Conservation (phyloP, 2,888 invertebrate genomes). For the Acholoe squamosa region DNA sequence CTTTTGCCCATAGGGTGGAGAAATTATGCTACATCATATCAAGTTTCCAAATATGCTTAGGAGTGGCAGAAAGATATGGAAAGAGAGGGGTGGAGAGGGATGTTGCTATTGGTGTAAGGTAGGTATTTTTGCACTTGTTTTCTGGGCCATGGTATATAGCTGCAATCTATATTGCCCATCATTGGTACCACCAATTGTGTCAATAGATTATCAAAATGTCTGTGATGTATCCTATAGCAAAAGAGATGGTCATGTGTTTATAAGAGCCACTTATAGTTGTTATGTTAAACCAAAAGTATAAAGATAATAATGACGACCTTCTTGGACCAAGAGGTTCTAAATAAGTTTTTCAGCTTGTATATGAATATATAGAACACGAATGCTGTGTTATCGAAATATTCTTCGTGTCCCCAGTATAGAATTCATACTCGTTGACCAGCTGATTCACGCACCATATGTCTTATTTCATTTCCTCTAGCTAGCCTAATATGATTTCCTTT, state of each 20-base stretch:
- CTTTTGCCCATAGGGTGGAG: background rate
- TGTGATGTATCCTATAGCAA: background rate
- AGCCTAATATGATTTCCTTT: too few relatives aligned
- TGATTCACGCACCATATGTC: too few relatives aligned
- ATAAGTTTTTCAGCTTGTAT: background rate
- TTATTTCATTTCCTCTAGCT: too few relatives aligned
- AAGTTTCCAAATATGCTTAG: constrained; percentile 54
- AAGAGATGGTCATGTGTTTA: too few relatives aligned
- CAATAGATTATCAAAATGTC: background rate
- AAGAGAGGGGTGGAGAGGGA: too few relatives aligned
- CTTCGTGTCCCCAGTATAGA: too few relatives aligned
- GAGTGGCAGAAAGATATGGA: background rate
- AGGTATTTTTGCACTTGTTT: background rate
- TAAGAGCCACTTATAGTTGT: background rate
- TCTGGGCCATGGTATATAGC: background rate
- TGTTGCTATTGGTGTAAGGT: background rate
- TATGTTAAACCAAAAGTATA: too few relatives aligned
- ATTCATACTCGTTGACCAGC: too few relatives aligned
- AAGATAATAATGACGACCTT: background rate
- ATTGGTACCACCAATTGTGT: background rate
- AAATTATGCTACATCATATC: constrained; percentile 23
- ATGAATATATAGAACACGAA: too few relatives aligned
- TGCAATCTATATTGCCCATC: background rate
- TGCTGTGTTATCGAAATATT: too few relatives aligned
- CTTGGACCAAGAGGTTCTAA: background rate